Conservation (phyloP, 2,888 invertebrate species). For the Chrysopilus asiliformis region DNA sequence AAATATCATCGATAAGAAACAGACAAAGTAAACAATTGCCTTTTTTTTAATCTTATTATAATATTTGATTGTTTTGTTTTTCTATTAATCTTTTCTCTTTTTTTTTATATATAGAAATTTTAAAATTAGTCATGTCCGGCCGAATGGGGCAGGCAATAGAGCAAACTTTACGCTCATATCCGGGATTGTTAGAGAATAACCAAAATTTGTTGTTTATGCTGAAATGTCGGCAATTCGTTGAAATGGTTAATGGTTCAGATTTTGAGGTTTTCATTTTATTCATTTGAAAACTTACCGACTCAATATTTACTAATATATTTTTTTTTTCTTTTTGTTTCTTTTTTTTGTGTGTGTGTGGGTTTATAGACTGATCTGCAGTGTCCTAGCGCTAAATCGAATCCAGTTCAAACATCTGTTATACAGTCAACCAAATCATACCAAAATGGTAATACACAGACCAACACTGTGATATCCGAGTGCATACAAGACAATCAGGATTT, state of each 20-base stretch:
- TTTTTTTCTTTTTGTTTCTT: constrained; percentile 9
- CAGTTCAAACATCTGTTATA: constrained; percentile 64
- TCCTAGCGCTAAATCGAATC: constrained; percentile 35
- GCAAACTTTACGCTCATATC: constrained; percentile 75
- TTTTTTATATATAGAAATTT: constrained; percentile 56
- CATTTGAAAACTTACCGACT: constrained; percentile 13
- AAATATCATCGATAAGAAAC: constrained; percentile 85
- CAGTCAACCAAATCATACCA: constrained; percentile 53
- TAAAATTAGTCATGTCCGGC: constrained; percentile 81
- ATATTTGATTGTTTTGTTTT: not conserved
- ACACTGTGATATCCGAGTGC: constrained; percentile 27
- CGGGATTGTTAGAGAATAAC: constrained; percentile 83
- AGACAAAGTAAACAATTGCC: constrained; percentile 62
- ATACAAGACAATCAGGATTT: constrained; percentile 46
- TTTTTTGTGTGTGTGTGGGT: no score
- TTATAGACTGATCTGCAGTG: constrained; percentile 17
- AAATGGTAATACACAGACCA: constrained; percentile 28
- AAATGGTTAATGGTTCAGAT: constrained; percentile 92
- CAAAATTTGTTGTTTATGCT: constrained; percentile 86
- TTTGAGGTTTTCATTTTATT: constrained; percentile 40
- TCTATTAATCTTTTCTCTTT: constrained; percentile 4
- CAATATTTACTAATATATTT: constrained; percentile 10
- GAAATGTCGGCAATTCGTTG: constrained; percentile 96
- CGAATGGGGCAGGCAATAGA: constrained; percentile 94
- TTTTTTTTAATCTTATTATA: not conserved